Conservation (phyloP, 2,797 vertebrate species). For the Gymnoscopelus braueri region DNA sequence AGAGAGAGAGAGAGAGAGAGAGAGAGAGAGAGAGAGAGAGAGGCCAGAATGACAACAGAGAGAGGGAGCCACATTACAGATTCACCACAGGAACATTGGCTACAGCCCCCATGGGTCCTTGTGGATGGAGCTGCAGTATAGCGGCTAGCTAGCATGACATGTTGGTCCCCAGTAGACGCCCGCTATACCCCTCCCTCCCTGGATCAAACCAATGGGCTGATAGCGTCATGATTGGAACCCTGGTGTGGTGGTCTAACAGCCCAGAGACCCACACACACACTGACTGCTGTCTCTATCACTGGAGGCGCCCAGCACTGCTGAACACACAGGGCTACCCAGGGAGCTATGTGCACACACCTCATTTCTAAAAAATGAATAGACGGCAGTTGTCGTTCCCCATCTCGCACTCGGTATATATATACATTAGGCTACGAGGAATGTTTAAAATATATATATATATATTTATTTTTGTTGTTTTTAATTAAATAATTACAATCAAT, state of each 20-base stretch:
- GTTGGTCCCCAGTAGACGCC: conserved; percentile 61
- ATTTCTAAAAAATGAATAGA: too few relatives aligned
- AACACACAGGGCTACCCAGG: conserved; percentile 10
- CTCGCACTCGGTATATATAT: too few relatives aligned
- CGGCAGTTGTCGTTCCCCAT: too few relatives aligned
- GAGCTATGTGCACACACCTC: too few relatives aligned
- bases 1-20: conserved; percentile 6
- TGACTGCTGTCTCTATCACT: conserved; percentile 57
- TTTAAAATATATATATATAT: too few relatives aligned
- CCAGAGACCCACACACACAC: conserved; percentile 57
- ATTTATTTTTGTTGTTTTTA: too few relatives aligned
- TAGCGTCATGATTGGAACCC: conserved; percentile 59
- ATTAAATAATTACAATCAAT: too few relatives aligned
- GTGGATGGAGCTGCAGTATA: conserved; percentile 28
- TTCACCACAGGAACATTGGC: conserved; percentile 39
- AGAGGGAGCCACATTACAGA: conserved; percentile 30
- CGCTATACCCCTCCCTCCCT: conserved; percentile 31
- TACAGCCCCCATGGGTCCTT: conserved; percentile 4
- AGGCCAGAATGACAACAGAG: not conserved
- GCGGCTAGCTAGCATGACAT: conserved; percentile 52
- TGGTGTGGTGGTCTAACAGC: conserved; percentile 61
- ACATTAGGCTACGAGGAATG: too few relatives aligned
- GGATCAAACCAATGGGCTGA: conserved; percentile 65
- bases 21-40: not conserved
- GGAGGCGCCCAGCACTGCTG: not conserved